Evolutionary conservation across 1,140 invertebrate species (phyloP).

Genomic region (Agrypnia vestita): DNA sequence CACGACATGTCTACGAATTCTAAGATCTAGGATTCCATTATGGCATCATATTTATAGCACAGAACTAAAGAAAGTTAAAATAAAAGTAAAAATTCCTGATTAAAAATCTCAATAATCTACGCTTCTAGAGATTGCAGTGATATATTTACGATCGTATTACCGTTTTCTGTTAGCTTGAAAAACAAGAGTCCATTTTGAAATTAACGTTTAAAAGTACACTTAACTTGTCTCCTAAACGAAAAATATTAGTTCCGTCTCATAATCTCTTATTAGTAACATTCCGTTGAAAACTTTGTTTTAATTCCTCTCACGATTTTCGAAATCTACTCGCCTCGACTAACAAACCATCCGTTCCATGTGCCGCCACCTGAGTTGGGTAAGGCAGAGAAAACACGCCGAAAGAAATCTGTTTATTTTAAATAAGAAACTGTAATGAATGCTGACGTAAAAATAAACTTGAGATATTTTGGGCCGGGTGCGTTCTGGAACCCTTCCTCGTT

Average conservation of each 20-base stretch:
- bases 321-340: constrained; percentile 8
- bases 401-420: constrained; percentile 54
- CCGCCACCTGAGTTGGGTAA: constrained; percentile 25
- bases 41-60: too few relatives aligned
- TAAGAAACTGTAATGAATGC: constrained; percentile 44
- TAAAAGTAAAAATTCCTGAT: too few relatives aligned
- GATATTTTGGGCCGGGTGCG: not conserved
- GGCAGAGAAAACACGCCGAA: constrained; percentile 32
- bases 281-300: constrained; percentile 15
- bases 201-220: not conserved
- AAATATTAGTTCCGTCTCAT: not conserved
- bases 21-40: too few relatives aligned
- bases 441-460: constrained; percentile 39
- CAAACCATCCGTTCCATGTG: constrained; percentile 9
- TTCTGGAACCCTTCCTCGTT: constrained; percentile 14
- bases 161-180: not conserved
- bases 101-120: too few relatives aligned
- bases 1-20: too few relatives aligned
- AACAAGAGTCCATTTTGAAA: not conserved
- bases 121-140: too few relatives aligned
- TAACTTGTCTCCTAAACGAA: constrained; percentile 1
- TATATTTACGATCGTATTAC: too few relatives aligned
- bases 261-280: not conserved
- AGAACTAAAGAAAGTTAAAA: too few relatives aligned
- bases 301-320: constrained; percentile 1